Percentiles rank a stretch among this genome's conserved stretches.
Evolutionary conservation across 2,113 vertebrate genomes (phyloP).

Genomic region (Girardinichthys multiradiatus): DNA sequence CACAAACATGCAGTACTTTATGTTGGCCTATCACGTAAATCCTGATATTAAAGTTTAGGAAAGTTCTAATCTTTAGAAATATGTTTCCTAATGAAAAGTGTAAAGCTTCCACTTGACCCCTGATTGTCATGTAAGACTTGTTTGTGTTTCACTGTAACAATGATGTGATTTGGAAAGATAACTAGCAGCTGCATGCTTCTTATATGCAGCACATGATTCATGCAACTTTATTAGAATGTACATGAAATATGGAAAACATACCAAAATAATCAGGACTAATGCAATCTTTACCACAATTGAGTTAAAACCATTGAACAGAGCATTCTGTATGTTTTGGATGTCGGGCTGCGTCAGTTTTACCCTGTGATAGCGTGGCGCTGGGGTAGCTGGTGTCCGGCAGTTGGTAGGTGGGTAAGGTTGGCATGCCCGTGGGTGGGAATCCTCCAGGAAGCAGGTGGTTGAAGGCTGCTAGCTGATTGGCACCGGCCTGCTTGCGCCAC

Average conservation of each 20-base stretch:
- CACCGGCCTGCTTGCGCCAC: constrained; percentile 98
- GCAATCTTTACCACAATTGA: constrained; percentile 50
- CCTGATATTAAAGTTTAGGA: too few relatives aligned
- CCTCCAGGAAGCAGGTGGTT: constrained; percentile 97
- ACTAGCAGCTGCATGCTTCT: constrained; percentile 46
- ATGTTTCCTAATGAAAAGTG: constrained; percentile 2
- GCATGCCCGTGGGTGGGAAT: constrained; percentile 94
- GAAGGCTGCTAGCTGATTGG: constrained; percentile 98
- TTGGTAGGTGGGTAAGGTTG: constrained; percentile 93
- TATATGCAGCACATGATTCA: constrained; percentile 54
- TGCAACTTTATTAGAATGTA: constrained; percentile 47
- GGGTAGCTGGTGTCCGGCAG: constrained; percentile 93
- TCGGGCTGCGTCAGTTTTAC: constrained; percentile 71
- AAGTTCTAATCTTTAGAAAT: background rate
- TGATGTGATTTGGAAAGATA: constrained; percentile 59
- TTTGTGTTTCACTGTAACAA: constrained; percentile 36
- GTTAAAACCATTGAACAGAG: constrained; percentile 37
- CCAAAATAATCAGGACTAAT: constrained; percentile 51
- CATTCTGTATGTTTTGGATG: background rate
- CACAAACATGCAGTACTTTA: too few relatives aligned
- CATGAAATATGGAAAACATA: constrained; percentile 46
- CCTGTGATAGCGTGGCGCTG: constrained; percentile 90
- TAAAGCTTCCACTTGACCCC: constrained; percentile 16
- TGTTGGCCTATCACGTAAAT: too few relatives aligned
- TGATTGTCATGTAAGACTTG: constrained; percentile 15